phyloP scores from a whole-genome alignment of 2,888 invertebrate genomes.

The Agrochola lychnidis region DNA sequence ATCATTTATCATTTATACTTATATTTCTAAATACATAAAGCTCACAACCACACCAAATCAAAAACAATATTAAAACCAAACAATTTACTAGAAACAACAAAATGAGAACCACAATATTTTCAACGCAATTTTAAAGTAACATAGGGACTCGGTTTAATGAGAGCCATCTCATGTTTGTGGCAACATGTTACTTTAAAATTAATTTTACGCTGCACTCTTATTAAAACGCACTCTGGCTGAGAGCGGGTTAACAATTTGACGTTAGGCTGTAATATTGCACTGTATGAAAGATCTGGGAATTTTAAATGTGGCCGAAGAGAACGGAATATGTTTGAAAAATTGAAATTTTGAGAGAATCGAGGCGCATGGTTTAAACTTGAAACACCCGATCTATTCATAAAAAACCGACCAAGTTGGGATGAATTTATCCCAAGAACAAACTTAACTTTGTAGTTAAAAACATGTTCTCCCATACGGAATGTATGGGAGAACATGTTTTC shows the following conservation, averaged over 20 bases:
- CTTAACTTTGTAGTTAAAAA: too few relatives aligned
- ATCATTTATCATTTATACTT: too few relatives aligned
- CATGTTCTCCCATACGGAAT: too few relatives aligned
- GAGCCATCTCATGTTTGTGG: slow-evolving; percentile 50
- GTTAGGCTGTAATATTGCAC: slow-evolving; percentile 36
- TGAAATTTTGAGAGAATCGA: neutral
- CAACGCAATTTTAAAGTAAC: slow-evolving; percentile 37
- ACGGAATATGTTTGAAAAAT: neutral
- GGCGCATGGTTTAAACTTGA: neutral
- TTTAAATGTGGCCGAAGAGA: neutral
- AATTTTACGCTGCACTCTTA: slow-evolving; percentile 52
- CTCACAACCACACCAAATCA: neutral
- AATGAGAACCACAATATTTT: slow-evolving; percentile 28
- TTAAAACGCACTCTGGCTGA: slow-evolving; percentile 44
- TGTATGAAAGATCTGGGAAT: neutral
- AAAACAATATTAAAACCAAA: neutral
- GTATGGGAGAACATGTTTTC: too few relatives aligned
- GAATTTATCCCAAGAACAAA: too few relatives aligned
- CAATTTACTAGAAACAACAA: slow-evolving; percentile 9
- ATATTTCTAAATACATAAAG: neutral
- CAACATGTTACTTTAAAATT: slow-evolving; percentile 50
- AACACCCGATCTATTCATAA: too few relatives aligned
- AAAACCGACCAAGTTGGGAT: too few relatives aligned
- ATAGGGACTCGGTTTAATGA: slow-evolving; percentile 57
- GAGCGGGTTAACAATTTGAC: slow-evolving; percentile 27